Evolutionary conservation across 2,797 vertebrate species (phyloP), one percentile per base, ranked within the genome.

Genomic region (Mallotus villosus): DNA sequence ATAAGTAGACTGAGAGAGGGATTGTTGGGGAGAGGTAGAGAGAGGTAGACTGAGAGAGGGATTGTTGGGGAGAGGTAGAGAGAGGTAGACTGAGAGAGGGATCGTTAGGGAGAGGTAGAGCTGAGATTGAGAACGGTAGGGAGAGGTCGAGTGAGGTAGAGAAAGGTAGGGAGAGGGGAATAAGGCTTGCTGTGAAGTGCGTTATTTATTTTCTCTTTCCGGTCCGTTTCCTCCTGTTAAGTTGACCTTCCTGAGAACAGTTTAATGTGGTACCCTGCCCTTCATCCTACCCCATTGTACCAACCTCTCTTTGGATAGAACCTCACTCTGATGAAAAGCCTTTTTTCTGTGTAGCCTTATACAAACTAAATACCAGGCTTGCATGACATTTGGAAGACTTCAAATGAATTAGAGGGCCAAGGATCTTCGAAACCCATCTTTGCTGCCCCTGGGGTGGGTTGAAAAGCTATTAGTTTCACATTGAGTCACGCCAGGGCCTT

Each of bases 331-430:
- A 79, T 81, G 79, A 88, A 90, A 87, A 74, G 72, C 63, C 51
- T 63, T 78, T 86, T 14, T 88, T 78, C 70, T 29, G 57, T 46
- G 51, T 49, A 58, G 34, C 59, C 63, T 76, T 59, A 83, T 77
- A 78, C 12, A 84, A 81, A 75, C 74, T 80, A 78, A 87, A 86
- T 83, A 88, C 84, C 79, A 81, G 80, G 80, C 80, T 81, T 61
- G 65, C 62, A 6, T 87, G 89, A 90, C 86, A 87, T 90, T 88
- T 78, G 78, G 82, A 83, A 85, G 84, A 86, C 84, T 82, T 77
- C 80, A 86, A 87, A 88, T 68, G 67, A 87, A 85, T 86, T 80
- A 84, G 73, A 85, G 79, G 22, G 19, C 77, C 87, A 85, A 86
- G 88, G 85, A 86, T 88, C 82, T 82, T 83, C 75, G 80, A 73